These are phyloP conservation scores for Mesocentrotus franciscanus DNA, from an alignment of 53 echinoderm and acorn worm genomes.

Conservation along the genomic window DNA sequence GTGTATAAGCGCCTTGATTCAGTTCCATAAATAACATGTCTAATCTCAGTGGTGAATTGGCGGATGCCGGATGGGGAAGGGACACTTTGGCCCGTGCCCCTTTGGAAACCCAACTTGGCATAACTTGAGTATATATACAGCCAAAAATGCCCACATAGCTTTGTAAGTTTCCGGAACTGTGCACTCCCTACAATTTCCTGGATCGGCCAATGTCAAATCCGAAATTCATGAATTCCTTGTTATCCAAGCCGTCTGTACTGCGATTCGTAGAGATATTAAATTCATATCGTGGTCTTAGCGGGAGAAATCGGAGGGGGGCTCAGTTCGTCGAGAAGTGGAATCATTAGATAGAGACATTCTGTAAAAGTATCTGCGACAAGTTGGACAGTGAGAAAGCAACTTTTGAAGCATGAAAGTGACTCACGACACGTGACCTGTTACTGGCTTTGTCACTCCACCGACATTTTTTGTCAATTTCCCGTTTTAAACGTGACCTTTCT, in stretches of 20 bases:
- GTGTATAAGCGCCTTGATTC: neutral
- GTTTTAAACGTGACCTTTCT: slow-evolving; percentile 21
- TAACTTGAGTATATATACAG: too few relatives aligned
- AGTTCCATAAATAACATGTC: neutral
- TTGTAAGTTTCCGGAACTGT: too few relatives aligned
- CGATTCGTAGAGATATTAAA: neutral
- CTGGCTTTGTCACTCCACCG: slow-evolving; percentile 50
- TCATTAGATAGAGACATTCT: neutral
- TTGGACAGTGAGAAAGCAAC: slow-evolving; percentile 30
- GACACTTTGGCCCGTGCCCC: too few relatives aligned
- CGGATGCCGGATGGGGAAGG: too few relatives aligned
- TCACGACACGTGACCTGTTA: slow-evolving; percentile 34
- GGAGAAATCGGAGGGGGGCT: neutral
- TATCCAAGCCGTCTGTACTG: too few relatives aligned
- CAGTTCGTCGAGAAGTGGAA: neutral
- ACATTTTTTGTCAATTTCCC: slow-evolving; percentile 47
- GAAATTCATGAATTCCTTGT: neutral
- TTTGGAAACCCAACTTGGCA: too few relatives aligned
- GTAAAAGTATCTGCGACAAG: neutral
- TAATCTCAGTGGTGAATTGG: too few relatives aligned
- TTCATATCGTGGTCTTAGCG: neutral
- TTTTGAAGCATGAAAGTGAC: slow-evolving; percentile 32
- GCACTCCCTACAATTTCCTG: too few relatives aligned
- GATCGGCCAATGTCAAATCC: too few relatives aligned
- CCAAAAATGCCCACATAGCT: too few relatives aligned